A percentile compares a stretch with the other conserved stretches of the same genome.
Conservation (phyloP, 2,797 vertebrate genomes). For the Melanogrammus aeglefinus region DNA sequence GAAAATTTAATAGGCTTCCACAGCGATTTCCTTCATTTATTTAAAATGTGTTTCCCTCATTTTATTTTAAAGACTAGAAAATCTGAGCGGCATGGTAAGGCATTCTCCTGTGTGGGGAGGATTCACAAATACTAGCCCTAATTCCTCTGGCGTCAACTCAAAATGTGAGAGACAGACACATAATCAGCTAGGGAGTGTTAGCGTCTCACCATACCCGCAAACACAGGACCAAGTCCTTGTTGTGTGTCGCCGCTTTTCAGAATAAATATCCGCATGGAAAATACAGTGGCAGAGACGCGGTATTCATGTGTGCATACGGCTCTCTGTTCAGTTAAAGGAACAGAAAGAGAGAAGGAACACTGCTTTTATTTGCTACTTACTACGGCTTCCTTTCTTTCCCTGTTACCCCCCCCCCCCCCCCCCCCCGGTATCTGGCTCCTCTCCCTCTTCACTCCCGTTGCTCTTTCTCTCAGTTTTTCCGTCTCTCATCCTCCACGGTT, state of each 20-base stretch:
- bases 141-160: constrained; percentile 81
- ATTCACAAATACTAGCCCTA: constrained; percentile 77
- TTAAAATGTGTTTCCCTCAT: constrained; percentile 61
- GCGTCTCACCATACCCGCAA: constrained; percentile 71
- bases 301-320: constrained; percentile 63
- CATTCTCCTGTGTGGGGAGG: constrained; percentile 71
- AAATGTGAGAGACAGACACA: constrained; percentile 79
- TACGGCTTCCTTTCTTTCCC: constrained; percentile 42
- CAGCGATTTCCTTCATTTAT: constrained; percentile 79
- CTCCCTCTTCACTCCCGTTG: constrained; percentile 24
- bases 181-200: constrained; percentile 79
- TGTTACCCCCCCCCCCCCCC: constrained; percentile 25
- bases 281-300: constrained; percentile 56
- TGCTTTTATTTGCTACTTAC: constrained; percentile 38
- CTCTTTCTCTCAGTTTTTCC: constrained; percentile 24
- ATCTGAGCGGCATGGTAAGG: constrained; percentile 65
- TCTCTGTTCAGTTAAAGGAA: constrained; percentile 69
- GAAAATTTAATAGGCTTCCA: constrained; percentile 80
- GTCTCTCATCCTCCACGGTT: constrained; percentile 57
- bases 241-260: constrained; percentile 70
- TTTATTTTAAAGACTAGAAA: constrained; percentile 59
- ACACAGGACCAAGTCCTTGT: constrained; percentile 71
- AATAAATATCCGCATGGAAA: constrained; percentile 71
- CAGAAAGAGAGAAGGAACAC: constrained; percentile 18
- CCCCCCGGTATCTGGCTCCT: constrained; percentile 24